These are phyloP conservation scores for Macrobrachium nipponense DNA, from an alignment of 1,140 invertebrate genomes.

Conservation along the genomic window DNA sequence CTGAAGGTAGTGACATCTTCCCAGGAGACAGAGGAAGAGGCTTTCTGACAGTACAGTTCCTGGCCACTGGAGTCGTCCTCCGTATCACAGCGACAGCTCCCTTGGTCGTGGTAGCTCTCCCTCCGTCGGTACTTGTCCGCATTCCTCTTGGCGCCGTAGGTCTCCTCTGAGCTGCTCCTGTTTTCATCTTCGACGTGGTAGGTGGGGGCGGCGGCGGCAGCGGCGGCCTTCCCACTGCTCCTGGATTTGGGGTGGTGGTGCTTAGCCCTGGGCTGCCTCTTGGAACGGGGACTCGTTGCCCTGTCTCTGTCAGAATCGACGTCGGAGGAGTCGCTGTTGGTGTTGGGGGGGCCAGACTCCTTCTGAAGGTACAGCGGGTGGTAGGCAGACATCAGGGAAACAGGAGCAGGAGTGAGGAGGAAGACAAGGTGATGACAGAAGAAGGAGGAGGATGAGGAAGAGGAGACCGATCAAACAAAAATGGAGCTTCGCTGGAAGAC, in stretches of 20 bases:
- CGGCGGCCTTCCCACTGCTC: too few species aligned
- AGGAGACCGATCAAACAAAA: background rate
- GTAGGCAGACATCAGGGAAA: background rate
- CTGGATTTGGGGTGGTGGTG: too few species aligned
- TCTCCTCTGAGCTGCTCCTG: too few species aligned
- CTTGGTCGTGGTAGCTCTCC: background rate
- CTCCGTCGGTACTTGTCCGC: too few species aligned
- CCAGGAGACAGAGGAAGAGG: background rate
- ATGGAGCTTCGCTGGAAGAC: background rate
- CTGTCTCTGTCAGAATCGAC: too few species aligned
- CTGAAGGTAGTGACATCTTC: background rate
- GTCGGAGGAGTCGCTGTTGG: too few species aligned
- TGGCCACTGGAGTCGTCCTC: background rate
- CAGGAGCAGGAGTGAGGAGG: background rate
- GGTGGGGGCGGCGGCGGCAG: too few species aligned
- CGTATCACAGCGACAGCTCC: background rate
- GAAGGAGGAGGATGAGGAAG: background rate
- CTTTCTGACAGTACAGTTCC: slow-evolving; percentile 16
- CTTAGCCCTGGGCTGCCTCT: too few species aligned
- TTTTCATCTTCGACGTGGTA: too few species aligned
- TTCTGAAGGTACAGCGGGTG: background rate
- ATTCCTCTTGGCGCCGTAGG: too few species aligned
- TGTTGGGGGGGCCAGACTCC: background rate
- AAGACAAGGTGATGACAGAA: background rate
- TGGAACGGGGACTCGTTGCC: too few species aligned